Evolutionary conservation across 2,113 vertebrate species (phyloP), one percentile per base, ranked within the genome.

Genomic region (Labeo catla): DNA sequence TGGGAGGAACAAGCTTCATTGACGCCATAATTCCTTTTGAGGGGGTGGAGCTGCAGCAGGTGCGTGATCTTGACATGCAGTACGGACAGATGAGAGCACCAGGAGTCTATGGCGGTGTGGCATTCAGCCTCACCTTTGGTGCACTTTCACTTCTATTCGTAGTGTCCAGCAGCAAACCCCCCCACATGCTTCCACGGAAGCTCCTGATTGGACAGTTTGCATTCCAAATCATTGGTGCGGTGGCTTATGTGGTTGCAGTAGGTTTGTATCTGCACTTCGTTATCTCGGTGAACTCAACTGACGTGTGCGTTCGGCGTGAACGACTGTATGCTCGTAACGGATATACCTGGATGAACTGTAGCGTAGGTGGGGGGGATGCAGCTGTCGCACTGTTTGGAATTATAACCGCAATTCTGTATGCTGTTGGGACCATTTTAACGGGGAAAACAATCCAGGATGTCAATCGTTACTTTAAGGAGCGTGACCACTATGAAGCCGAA

Each of bases 11-110:
- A 0, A 92, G 94, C 87, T 96, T 97, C 34, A 91, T 97, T 86
- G 93, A 95, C 85, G 87, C 90, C 21, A 94, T 96, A 43, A 94
- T 93, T 65, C 96, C 96, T 70, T 95, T 98, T n/a, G 92, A 97
- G 91, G 97, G 97, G 84, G 94, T 93, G 0, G 96, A 97, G 92
- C 92, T 97, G 66, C 93, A 81, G 93, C 84, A 96, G 91, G 94
- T 93, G 1, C 93, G 96, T 8, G 93, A 97, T 0, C 93, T 96
- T 76, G 97, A 98, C 93, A 95, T 95, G 95, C 93, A 97, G 91
- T 97, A 94, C 90, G 96, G 93, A 76, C 97, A 97, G 93, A 93
- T 97, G 95, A 94, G 97, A 92, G 95, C 96, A 4, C 97, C 97
- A 0, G 94, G 95, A 0, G 87, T 97, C 28, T 98, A 98, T 0